Base-by-base conservation (phyloP, 2,113 vertebrate species). In the Cyanoderma ruficeps region DNA sequence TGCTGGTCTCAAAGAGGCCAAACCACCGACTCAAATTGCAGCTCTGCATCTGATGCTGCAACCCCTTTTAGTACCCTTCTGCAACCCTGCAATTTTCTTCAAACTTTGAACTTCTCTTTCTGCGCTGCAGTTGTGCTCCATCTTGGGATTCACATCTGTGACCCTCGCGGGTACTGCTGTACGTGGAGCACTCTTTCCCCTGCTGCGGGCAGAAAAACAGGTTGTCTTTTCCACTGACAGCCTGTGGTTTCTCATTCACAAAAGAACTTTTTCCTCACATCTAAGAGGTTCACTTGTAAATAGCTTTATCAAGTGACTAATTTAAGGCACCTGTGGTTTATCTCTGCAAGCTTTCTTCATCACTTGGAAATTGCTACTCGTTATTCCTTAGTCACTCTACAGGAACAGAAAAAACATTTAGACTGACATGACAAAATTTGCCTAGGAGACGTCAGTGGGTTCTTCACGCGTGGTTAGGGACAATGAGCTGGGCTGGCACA, bases 151-250 rank as follows among this genome's bases (percentile, higher is more conserved):
- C 41, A 19, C 61, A 15, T 79, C 82, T 65, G 50, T 42, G 63
- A 11, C 65, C 46, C 84, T 89, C 7, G 0, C 33, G 0, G 47
- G 70, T 37, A 17, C 3, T 0, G 0, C 20, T 1, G 17, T 75
- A 27, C 1, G 0, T 93, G 84, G 94, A 97, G 90, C 90, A 93
- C 89, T 53, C 63, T 87, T 96, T 93, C 96, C 97, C 46, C 87
- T 69, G 8, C 59, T 11, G 35, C 0, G 65, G 91, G 59, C 70
- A 88, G 50, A 92, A 88, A 96, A 89, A 81, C 90, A 95, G 91
- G 76, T 76, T 97, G 92, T 90, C 94, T 92, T 98, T 98, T 98
- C 98, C 98, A 97, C 95, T 82, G 59, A 96, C 77, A 95, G 76
- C 64, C 23, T 96, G 96, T 71, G 97, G 97, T 98, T 98, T 98